phyloP scores from a whole-genome alignment of 2,113 vertebrate genomes.

The Nyctereutes procyonoides region DNA sequence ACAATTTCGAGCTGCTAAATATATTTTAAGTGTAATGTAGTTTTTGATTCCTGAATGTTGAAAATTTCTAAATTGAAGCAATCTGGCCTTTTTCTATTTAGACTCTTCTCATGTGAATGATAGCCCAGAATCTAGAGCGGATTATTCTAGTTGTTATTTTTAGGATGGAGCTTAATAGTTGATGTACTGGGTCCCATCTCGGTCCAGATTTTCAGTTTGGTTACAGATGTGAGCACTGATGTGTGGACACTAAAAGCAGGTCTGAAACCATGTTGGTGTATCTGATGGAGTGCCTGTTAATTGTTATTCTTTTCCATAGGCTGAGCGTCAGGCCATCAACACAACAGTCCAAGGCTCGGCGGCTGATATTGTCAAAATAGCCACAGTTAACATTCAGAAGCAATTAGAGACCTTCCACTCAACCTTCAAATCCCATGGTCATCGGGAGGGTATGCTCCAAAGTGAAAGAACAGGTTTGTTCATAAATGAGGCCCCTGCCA shows the following conservation, averaged over 20 bases:
- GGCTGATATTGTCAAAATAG: slow-evolving; percentile 96
- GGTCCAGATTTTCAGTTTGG: neutral
- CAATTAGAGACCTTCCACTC: slow-evolving; percentile 88
- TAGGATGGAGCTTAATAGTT: neutral
- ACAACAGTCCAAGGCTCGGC: slow-evolving; percentile 98
- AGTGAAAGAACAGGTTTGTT: slow-evolving; percentile 76
- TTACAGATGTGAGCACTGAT: neutral
- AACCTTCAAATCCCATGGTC: slow-evolving; percentile 90
- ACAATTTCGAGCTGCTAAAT: neutral
- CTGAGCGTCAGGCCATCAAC: slow-evolving; percentile 97
- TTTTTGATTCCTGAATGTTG: neutral
- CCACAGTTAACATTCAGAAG: slow-evolving; percentile 96
- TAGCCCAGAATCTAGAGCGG: neutral
- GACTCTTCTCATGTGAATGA: neutral
- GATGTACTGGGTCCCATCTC: slow-evolving; percentile 11
- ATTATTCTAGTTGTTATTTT: neutral
- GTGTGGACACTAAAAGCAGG: neutral
- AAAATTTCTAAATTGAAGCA: slow-evolving; percentile 29
- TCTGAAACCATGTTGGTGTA: neutral
- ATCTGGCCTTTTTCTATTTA: neutral
- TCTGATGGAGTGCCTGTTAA: neutral
- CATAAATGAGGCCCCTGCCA: neutral
- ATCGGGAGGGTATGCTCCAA: slow-evolving; percentile 83
- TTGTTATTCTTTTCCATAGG: slow-evolving; percentile 85
- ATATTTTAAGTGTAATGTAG: neutral